Percentiles rank a stretch among this genome's conserved stretches.
Evolutionary conservation across 2,797 vertebrate genomes (phyloP).

Genomic region (Sebastolobus altivelis): DNA sequence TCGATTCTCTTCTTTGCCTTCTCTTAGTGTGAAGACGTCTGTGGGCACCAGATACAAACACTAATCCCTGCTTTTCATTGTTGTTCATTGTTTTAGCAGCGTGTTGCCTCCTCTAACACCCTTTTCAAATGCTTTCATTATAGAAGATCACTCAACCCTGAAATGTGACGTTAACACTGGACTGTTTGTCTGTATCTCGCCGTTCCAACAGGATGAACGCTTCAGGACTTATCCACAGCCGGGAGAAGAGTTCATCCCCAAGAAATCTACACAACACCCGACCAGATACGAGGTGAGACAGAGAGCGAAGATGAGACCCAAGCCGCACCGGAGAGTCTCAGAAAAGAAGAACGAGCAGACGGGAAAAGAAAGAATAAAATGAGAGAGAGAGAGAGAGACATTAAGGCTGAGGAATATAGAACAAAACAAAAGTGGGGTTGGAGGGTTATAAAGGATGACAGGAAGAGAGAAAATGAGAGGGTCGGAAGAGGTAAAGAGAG

Average conservation of each 20-base stretch:
- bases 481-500: slow-evolving; percentile 17
- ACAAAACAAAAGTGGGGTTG: neutral
- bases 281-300: slow-evolving; percentile 93
- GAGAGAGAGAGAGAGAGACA: neutral
- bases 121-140: slow-evolving; percentile 23
- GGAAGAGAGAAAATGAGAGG: slow-evolving; percentile 2
- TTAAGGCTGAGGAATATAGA: slow-evolving; percentile 16
- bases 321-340: neutral
- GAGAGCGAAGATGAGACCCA: slow-evolving; percentile 2
- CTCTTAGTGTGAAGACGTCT: slow-evolving; percentile 6
- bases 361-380: slow-evolving; percentile 10
- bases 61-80: slow-evolving; percentile 16
- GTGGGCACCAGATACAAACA: slow-evolving; percentile 6
- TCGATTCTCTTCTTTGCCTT: slow-evolving; percentile 2
- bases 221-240: slow-evolving; percentile 87
- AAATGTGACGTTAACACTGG: slow-evolving; percentile 46
- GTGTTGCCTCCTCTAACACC: neutral
- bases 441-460: slow-evolving; percentile 16
- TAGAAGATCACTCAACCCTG: slow-evolving; percentile 27
- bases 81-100: slow-evolving; percentile 18
- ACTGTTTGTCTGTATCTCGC: slow-evolving; percentile 25
- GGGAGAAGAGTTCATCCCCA: slow-evolving; percentile 88
- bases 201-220: slow-evolving; percentile 86
- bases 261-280: slow-evolving; percentile 91
- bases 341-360: neutral